Conservation (phyloP, 2,113 vertebrate species). For the Pseudolaguvia tuberculata region DNA sequence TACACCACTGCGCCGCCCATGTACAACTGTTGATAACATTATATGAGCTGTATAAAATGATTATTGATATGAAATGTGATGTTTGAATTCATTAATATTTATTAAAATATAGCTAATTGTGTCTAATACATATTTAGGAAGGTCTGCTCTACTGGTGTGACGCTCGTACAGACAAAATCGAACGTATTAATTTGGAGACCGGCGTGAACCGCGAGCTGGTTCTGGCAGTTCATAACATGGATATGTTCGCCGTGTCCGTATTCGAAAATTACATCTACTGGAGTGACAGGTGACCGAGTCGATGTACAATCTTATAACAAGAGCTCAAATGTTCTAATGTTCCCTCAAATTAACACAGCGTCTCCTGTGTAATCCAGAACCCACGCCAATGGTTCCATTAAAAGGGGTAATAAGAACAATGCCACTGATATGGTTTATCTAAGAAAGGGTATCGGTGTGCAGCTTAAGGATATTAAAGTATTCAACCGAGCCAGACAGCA, state of each 20-base stretch:
- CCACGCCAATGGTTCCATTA: conserved; percentile 95
- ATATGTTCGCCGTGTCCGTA: conserved; percentile 97
- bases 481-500: conserved; percentile 91
- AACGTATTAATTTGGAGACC: conserved; percentile 89
- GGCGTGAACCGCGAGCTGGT: conserved; percentile 89
- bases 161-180: conserved; percentile 90
- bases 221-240: conserved; percentile 93
- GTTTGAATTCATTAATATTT: background rate
- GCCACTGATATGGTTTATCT: conserved; percentile 88
- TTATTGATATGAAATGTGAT: no score
- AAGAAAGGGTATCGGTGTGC: conserved; percentile 88
- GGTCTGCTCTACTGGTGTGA: conserved; percentile 94
- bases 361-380: conserved; percentile 68
- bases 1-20: no score
- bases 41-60: no score
- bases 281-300: conserved; percentile 80
- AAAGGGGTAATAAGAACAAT: conserved; percentile 91
- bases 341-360: background rate
- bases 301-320: background rate
- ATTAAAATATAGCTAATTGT: background rate
- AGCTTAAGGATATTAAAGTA: conserved; percentile 97
- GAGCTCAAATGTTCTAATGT: background rate
- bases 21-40: no score
- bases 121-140: conserved; percentile 64
- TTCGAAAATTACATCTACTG: conserved; percentile 96